Evolutionary conservation across 1,140 invertebrate genomes (phyloP).

Genomic region (Cyclina sinensis): DNA sequence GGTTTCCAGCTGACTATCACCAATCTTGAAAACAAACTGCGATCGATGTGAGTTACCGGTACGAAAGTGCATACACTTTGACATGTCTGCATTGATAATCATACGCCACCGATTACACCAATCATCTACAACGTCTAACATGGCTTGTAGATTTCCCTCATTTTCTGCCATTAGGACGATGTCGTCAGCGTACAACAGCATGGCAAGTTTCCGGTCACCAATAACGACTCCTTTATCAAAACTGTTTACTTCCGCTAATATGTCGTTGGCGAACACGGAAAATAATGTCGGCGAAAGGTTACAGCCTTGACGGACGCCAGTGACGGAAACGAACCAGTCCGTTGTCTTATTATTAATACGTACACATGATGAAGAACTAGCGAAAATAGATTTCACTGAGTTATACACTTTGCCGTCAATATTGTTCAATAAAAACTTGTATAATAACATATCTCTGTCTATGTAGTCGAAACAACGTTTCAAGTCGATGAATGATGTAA

Average conservation of each 20-base stretch:
- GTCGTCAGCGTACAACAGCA: slow-evolving; percentile 35
- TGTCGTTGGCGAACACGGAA: slow-evolving; percentile 23
- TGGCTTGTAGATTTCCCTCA: slow-evolving; percentile 4
- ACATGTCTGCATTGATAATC: slow-evolving; percentile 11
- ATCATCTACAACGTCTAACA: neutral
- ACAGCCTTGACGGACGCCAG: too few relatives aligned
- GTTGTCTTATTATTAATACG: too few relatives aligned
- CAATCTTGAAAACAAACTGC: neutral
- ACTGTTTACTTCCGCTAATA: slow-evolving; percentile 10
- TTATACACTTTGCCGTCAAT: too few relatives aligned
- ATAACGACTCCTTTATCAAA: slow-evolving; percentile 14
- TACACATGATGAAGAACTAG: too few relatives aligned
- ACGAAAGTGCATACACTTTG: slow-evolving; percentile 38
- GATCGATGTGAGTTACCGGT: neutral
- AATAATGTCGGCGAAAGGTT: too few relatives aligned
- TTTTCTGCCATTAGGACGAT: neutral
- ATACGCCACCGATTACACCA: slow-evolving; percentile 47
- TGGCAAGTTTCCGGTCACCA: neutral
- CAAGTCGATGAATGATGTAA: too few relatives aligned
- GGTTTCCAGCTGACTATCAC: neutral
- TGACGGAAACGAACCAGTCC: too few relatives aligned
- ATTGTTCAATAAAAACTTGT: too few relatives aligned
- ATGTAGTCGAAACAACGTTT: too few relatives aligned
- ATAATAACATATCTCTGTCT: too few relatives aligned
- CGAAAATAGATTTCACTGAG: too few relatives aligned